Evolutionary conservation across 2,888 invertebrate genomes (phyloP).

Genomic region (Pediacus dermestoides): DNA sequence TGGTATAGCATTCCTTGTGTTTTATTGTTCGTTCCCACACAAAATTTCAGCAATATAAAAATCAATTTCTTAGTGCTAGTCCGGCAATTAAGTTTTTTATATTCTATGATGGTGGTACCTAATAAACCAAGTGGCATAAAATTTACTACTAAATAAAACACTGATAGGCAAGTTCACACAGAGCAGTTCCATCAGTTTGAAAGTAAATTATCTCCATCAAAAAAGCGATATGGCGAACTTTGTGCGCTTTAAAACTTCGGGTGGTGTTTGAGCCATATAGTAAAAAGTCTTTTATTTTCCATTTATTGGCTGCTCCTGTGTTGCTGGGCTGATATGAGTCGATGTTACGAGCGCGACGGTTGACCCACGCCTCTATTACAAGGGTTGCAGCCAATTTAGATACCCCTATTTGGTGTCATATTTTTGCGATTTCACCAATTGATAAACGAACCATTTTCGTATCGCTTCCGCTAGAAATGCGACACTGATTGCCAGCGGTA

Average conservation of each 20-base stretch:
- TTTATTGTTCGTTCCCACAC: too few species aligned
- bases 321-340: constrained; percentile 30
- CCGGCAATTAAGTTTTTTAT: too few species aligned
- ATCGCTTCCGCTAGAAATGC: constrained; percentile 14
- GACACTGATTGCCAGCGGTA: constrained; percentile 12
- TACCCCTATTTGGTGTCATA: constrained; percentile 24
- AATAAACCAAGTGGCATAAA: too few species aligned
- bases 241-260: constrained; percentile 19
- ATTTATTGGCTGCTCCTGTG: constrained; percentile 31
- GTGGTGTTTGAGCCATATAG: constrained; percentile 16
- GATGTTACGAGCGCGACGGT: constrained; percentile 27
- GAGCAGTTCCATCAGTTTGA: constrained; percentile 17
- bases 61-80: too few species aligned
- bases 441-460: constrained; percentile 22
- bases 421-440: constrained; percentile 26
- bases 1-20: too few species aligned
- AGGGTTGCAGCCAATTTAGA: constrained; percentile 33
- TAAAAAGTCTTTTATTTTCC: constrained; percentile 31
- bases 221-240: constrained; percentile 16
- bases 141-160: too few species aligned
- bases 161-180: too few species aligned
- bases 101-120: too few species aligned
- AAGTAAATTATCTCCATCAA: constrained; percentile 23
- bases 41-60: too few species aligned
- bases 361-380: constrained; percentile 30